phyloP scores from a whole-genome alignment of 2,113 vertebrate species.

The Sylvicapra grimmia region DNA sequence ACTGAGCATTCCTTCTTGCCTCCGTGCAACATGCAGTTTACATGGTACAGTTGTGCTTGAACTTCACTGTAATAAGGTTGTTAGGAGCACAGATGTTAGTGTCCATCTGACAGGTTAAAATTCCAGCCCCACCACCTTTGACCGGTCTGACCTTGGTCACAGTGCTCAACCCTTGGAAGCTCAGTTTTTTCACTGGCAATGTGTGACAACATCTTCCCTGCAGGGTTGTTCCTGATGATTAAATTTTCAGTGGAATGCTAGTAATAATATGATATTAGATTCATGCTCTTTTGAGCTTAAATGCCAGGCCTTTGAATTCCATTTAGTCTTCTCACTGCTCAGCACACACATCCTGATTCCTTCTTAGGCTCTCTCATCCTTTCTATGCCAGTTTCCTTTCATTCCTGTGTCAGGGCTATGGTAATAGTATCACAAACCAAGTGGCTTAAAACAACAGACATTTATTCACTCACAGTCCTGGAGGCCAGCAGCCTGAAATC shows the following conservation, averaged over 20 bases:
- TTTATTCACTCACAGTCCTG: background rate
- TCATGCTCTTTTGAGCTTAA: background rate
- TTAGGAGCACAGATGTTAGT: background rate
- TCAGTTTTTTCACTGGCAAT: background rate
- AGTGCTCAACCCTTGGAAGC: background rate
- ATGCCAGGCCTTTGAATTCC: too few species aligned
- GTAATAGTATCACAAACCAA: background rate
- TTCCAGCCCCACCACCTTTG: background rate
- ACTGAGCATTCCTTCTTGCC: background rate
- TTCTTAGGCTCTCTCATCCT: background rate
- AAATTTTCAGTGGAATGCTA: background rate
- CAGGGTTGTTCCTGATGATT: background rate
- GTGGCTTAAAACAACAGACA: background rate
- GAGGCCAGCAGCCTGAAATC: background rate
- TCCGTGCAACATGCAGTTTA: background rate
- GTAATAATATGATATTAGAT: background rate
- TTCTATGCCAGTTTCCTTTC: background rate
- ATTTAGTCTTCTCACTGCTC: background rate
- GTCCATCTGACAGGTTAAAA: background rate
- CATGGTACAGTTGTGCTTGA: background rate
- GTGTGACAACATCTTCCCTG: background rate
- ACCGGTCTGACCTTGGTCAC: background rate
- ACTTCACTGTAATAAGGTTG: background rate
- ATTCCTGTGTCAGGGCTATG: background rate
- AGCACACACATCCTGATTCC: background rate